These are phyloP conservation scores for Mormyrus proboscirostris DNA, from an alignment of 2,797 vertebrate species.

Conservation along the genomic window DNA sequence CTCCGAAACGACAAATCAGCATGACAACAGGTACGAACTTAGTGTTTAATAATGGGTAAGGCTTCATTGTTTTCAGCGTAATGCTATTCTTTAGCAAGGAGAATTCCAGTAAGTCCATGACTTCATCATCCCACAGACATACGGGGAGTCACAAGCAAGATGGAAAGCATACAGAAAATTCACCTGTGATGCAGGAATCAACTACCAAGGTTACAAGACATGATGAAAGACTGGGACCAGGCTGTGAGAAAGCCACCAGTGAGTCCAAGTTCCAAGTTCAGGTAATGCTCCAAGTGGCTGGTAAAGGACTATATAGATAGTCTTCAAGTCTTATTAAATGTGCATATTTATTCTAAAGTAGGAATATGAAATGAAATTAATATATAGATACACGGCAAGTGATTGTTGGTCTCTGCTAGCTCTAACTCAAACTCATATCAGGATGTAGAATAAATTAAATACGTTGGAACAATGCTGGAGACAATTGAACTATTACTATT, in stretches of 20 bases:
- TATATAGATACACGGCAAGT: not conserved
- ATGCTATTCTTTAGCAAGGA: constrained; percentile 54
- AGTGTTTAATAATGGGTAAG: not conserved
- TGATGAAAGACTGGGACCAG: constrained; percentile 57
- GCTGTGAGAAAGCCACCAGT: constrained; percentile 42
- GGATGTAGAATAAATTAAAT: not conserved
- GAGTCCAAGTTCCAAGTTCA: constrained; percentile 71
- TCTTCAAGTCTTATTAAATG: not conserved
- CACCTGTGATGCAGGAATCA: constrained; percentile 56
- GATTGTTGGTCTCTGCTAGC: not conserved
- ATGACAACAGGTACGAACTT: constrained; percentile 63
- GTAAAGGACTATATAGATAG: not conserved
- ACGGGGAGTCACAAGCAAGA: constrained; percentile 66
- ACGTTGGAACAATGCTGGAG: not conserved
- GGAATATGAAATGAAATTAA: not conserved
- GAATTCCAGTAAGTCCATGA: constrained; percentile 60
- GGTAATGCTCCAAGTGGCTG: constrained; percentile 45
- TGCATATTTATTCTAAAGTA: not conserved
- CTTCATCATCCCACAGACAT: constrained; percentile 67
- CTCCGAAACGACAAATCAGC: constrained; percentile 54
- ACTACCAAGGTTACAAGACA: constrained; percentile 54
- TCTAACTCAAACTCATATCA: not conserved
- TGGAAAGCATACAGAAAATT: constrained; percentile 60
- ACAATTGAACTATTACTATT: not conserved
- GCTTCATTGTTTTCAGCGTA: not conserved